phyloP scores from a whole-genome alignment of 2,113 vertebrate genomes.

The Tichodroma muraria region DNA sequence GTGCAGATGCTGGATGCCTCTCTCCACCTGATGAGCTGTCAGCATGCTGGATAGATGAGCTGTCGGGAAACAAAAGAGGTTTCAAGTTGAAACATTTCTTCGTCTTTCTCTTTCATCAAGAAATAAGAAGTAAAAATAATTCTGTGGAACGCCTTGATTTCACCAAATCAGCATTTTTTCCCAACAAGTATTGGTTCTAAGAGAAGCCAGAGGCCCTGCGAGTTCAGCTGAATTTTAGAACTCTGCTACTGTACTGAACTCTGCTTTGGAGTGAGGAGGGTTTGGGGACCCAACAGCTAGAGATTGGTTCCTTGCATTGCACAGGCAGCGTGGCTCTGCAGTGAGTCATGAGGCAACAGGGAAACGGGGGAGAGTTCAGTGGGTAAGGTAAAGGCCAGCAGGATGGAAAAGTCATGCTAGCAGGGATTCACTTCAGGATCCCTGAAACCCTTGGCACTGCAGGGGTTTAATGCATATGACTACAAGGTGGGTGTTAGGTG shows the following conservation, averaged over 20 bases:
- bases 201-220: background rate
- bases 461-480: background rate
- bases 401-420: background rate
- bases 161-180: background rate
- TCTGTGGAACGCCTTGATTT: background rate
- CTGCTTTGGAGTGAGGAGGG: background rate
- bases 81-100: constrained; percentile 1
- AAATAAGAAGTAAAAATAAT: background rate
- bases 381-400: background rate
- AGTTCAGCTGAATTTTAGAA: background rate
- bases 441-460: background rate
- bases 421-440: background rate
- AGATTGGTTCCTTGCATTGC: background rate
- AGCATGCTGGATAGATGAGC: constrained; percentile 35
- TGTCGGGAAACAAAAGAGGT: background rate
- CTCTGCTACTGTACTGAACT: background rate
- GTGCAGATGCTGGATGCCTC: constrained; percentile 44
- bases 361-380: constrained; percentile 17
- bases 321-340: background rate
- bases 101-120: background rate
- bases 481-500: background rate
- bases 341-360: constrained; percentile 15
- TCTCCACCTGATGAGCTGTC: constrained; percentile 52
- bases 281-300: background rate
- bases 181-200: background rate